A percentile compares a stretch with the other conserved stretches of the same genome.
Evolutionary conservation across 2,797 vertebrate species (phyloP).

Genomic region (Amblyraja radiata): DNA sequence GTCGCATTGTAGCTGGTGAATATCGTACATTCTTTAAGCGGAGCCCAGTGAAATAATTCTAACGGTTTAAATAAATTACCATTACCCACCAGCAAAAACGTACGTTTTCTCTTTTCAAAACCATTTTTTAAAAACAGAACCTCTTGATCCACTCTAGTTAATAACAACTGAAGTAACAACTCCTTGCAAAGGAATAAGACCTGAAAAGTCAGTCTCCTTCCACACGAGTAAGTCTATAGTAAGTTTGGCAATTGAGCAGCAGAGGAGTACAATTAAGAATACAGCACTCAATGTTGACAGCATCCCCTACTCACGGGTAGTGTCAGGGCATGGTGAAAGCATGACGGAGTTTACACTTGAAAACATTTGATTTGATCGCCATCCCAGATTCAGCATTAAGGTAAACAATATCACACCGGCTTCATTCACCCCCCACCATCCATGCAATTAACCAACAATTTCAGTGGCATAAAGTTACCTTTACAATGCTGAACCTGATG

Average conservation of each 20-base stretch:
- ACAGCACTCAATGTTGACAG: not conserved
- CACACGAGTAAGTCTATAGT: too few relatives aligned
- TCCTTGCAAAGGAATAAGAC: not conserved
- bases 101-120: not conserved
- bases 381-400: not conserved
- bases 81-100: too few relatives aligned
- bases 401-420: too few relatives aligned
- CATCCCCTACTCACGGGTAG: not conserved
- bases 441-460: not conserved
- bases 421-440: too few relatives aligned
- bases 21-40: not conserved
- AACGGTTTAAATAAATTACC: not conserved
- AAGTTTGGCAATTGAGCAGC: not conserved
- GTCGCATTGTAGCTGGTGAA: not conserved
- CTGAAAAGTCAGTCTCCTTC: too few relatives aligned
- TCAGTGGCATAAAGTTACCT: not conserved
- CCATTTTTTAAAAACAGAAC: not conserved
- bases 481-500: not conserved
- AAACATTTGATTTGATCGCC: not conserved
- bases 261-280: not conserved
- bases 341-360: not conserved
- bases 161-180: not conserved
- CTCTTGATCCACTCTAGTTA: not conserved
- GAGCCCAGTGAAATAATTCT: not conserved
- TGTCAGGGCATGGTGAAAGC: not conserved